phyloP scores from a whole-genome alignment of 2,797 vertebrate genomes.

The Poecilia gillii region DNA sequence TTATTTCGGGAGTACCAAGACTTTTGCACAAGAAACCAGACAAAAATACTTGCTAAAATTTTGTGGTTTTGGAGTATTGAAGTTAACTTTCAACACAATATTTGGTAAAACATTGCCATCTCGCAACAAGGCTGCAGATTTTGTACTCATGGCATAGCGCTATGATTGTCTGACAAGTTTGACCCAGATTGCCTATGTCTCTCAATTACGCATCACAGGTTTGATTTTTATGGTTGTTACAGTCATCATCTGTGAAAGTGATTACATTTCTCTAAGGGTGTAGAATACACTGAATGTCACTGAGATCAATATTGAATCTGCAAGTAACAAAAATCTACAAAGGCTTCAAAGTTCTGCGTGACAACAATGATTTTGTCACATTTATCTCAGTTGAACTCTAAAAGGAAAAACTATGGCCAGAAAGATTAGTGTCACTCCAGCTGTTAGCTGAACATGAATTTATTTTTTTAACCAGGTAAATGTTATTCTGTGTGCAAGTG shows the following conservation, averaged over 20 bases:
- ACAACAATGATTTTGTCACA: background rate
- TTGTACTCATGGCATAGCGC: background rate
- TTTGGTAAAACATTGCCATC: background rate
- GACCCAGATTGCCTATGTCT: conserved; percentile 42
- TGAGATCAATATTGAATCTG: background rate
- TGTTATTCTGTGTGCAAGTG: background rate
- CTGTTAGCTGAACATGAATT: background rate
- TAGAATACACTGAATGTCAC: background rate
- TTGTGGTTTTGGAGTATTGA: too few relatives aligned
- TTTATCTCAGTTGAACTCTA: background rate
- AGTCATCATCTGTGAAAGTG: background rate
- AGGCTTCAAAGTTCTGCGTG: background rate
- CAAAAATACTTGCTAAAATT: too few relatives aligned
- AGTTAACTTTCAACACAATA: background rate
- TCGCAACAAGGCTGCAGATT: background rate
- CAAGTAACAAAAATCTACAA: background rate
- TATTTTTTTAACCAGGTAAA: background rate
- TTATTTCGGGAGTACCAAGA: too few relatives aligned
- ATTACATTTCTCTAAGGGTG: background rate
- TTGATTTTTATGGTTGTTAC: background rate
- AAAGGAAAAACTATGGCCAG: background rate
- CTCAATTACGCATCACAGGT: background rate
- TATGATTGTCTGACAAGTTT: conserved; percentile 41
- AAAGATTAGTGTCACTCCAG: background rate
- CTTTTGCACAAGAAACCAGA: too few relatives aligned